Evolutionary conservation across 2,797 vertebrate species (phyloP).

Genomic region (Mastacembelus armatus): DNA sequence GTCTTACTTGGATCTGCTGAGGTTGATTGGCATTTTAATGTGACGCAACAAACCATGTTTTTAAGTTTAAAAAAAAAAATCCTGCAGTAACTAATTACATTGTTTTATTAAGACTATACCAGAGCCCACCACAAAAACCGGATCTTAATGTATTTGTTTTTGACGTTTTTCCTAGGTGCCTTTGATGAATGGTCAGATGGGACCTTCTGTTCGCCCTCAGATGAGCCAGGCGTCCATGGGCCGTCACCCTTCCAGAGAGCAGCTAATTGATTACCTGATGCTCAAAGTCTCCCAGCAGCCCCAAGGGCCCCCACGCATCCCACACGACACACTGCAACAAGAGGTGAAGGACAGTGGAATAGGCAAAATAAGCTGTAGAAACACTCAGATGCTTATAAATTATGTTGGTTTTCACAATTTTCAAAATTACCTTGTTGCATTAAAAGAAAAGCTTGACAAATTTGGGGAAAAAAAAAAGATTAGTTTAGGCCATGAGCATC

Average conservation of each 20-base stretch:
- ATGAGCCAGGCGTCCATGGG: conserved; percentile 88
- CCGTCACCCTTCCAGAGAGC: conserved; percentile 95
- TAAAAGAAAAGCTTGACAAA: no score
- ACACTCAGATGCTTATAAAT: no score
- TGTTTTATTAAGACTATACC: no score
- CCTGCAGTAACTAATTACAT: no score
- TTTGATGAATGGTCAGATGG: conserved; percentile 96
- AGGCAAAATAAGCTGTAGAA: not conserved
- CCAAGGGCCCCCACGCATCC: conserved; percentile 84
- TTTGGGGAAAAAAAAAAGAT: no score
- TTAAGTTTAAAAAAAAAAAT: not conserved
- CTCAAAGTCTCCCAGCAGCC: conserved; percentile 93
- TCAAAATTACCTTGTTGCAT: no score
- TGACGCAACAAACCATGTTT: not conserved
- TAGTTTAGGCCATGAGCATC: not conserved
- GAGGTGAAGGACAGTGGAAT: conserved; percentile 88
- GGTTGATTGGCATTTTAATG: no score
- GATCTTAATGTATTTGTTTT: not conserved
- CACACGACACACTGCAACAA: conserved; percentile 88
- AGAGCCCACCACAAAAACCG: no score
- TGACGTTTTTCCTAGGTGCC: conserved; percentile 88
- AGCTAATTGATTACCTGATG: conserved; percentile 98
- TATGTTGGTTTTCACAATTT: no score
- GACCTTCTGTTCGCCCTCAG: conserved; percentile 87
- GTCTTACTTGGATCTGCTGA: not conserved